Conservation (phyloP, 2,113 vertebrate genomes). For the Entomyzon cyanotis region DNA sequence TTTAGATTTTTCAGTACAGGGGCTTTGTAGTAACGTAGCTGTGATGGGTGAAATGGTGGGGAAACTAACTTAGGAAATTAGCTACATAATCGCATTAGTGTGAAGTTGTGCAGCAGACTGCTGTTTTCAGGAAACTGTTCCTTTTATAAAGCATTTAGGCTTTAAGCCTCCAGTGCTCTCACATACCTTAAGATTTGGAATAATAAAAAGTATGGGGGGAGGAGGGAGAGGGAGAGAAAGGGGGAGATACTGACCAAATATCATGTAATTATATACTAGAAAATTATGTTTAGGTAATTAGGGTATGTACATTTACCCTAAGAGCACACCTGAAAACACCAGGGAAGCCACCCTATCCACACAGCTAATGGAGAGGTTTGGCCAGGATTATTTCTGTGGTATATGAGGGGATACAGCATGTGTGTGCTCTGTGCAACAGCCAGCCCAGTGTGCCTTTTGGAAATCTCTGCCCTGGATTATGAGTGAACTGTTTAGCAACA, state of each 20-base stretch:
- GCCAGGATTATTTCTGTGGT: background rate
- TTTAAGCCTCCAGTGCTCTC: slow-evolving; percentile 67
- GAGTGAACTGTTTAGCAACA: background rate
- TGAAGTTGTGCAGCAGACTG: slow-evolving; percentile 83
- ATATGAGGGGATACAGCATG: background rate
- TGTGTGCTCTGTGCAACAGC: background rate
- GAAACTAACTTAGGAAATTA: slow-evolving; percentile 92
- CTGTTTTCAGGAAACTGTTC: slow-evolving; percentile 82
- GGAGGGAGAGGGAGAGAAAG: background rate
- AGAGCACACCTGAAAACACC: background rate
- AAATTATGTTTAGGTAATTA: background rate
- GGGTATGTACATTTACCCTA: background rate
- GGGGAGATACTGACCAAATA: background rate
- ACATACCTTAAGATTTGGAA: slow-evolving; percentile 62
- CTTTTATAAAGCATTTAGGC: slow-evolving; percentile 78
- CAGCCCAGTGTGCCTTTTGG: background rate
- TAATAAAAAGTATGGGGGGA: slow-evolving; percentile 23
- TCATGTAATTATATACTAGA: background rate
- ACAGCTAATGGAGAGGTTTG: background rate
- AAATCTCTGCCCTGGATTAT: background rate
- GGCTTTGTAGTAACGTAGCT: slow-evolving; percentile 70
- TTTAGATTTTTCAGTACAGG: slow-evolving; percentile 42
- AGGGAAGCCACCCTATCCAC: background rate
- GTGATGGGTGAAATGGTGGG: slow-evolving; percentile 86
- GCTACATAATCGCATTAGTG: slow-evolving; percentile 90